phyloP scores from a whole-genome alignment of 2,113 vertebrate genomes.

The Oriolus oriolus region DNA sequence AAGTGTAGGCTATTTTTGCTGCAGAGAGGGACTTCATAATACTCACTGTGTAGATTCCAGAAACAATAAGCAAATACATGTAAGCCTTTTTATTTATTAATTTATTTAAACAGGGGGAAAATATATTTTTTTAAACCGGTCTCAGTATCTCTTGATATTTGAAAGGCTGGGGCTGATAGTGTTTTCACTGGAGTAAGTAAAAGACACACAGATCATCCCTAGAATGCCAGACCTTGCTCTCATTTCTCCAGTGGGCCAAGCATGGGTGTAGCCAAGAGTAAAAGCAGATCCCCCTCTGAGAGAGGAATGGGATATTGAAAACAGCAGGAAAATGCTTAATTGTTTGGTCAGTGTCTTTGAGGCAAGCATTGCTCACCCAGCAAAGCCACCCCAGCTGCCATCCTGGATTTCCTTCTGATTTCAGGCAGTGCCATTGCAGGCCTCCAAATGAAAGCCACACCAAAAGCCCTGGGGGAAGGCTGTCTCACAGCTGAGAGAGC shows the following conservation, averaged over 20 bases:
- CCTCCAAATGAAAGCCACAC: not conserved
- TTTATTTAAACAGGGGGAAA: not conserved
- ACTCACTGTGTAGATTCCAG: not conserved
- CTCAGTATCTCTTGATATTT: not conserved
- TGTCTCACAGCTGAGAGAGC: not conserved
- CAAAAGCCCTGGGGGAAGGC: not conserved
- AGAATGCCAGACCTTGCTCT: not conserved
- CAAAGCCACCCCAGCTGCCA: not conserved
- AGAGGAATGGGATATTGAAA: not conserved
- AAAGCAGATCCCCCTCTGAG: not conserved
- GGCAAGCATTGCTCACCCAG: rapidly evolving
- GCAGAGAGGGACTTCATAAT: not conserved
- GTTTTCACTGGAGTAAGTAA: not conserved
- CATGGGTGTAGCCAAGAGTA: not conserved
- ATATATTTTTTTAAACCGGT: not conserved
- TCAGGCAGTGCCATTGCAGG: not conserved
- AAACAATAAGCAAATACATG: not conserved
- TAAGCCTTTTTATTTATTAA: not conserved
- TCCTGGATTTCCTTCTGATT: not conserved
- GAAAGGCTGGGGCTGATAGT: not conserved
- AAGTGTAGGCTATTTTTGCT: not conserved
- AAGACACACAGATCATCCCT: not conserved
- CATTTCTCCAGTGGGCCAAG: not conserved
- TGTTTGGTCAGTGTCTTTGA: not conserved
- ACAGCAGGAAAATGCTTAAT: not conserved